Evolutionary conservation across 1,140 invertebrate species (phyloP).

Genomic region (Lithobius niger): DNA sequence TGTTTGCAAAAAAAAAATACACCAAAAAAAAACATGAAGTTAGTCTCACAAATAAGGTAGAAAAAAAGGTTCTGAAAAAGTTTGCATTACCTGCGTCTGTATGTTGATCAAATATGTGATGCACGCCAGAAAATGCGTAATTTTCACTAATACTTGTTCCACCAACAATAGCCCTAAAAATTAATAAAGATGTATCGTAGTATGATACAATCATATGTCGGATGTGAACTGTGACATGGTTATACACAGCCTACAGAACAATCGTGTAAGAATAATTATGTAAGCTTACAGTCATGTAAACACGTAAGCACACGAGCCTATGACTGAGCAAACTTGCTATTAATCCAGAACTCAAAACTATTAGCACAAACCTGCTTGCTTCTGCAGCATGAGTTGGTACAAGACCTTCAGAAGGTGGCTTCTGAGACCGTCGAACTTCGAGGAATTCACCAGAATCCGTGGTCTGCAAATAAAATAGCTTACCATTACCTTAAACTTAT

Average conservation of each 20-base stretch:
- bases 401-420: slow-evolving; percentile 22
- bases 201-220: neutral
- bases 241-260: neutral
- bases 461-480: neutral
- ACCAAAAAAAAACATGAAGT: neutral
- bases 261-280: neutral
- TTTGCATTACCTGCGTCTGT: slow-evolving; percentile 19
- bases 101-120: slow-evolving; percentile 68
- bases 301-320: neutral
- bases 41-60: neutral
- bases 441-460: slow-evolving; percentile 1
- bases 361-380: slow-evolving; percentile 18
- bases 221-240: neutral
- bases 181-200: neutral
- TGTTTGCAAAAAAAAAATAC: slow-evolving; percentile 13
- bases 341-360: neutral
- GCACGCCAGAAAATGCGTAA: slow-evolving; percentile 70
- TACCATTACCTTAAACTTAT: neutral
- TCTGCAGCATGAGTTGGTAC: slow-evolving; percentile 34
- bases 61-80: neutral
- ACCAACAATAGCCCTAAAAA: slow-evolving; percentile 37
- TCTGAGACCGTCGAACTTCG: neutral
- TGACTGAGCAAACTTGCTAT: neutral
- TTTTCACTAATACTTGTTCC: slow-evolving; percentile 58
- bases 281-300: neutral